phyloP scores from a whole-genome alignment of 1,140 invertebrate species.

The Drosophila orosa region DNA sequence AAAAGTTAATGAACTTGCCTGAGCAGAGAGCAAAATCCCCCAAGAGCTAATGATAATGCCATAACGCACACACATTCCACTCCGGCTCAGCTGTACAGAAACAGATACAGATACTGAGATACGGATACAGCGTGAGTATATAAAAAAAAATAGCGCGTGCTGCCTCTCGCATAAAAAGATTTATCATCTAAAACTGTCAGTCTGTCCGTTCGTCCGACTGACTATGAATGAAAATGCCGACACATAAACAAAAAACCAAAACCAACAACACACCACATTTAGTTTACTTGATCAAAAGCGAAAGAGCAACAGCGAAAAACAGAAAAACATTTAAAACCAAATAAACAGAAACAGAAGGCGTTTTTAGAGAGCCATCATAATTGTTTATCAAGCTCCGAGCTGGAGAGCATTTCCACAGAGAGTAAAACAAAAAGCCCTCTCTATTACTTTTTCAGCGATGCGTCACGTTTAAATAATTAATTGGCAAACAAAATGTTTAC shows the following conservation, averaged over 20 bases:
- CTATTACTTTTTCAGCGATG: constrained; percentile 17
- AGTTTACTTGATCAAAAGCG: constrained; percentile 41
- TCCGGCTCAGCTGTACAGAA: constrained; percentile 2
- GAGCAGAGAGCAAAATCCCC: constrained; percentile 35
- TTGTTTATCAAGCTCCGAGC: constrained; percentile 55
- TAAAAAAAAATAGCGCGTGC: constrained; percentile 54
- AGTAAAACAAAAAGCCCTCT: constrained; percentile 17
- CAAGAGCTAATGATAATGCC: constrained; percentile 73
- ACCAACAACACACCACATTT: constrained; percentile 32
- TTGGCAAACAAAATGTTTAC: constrained; percentile 51
- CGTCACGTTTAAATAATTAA: constrained; percentile 56
- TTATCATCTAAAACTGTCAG: constrained; percentile 54
- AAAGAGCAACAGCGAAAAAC: constrained; percentile 17
- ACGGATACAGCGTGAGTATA: constrained; percentile 9
- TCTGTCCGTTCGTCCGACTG: constrained; percentile 18
- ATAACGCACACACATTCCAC: constrained; percentile 25
- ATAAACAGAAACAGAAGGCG: constrained; percentile 60
- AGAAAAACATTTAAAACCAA: constrained; percentile 58
- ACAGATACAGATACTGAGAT: constrained; percentile 18
- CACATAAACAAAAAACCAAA: constrained; percentile 56
- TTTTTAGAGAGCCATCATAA: constrained; percentile 63
- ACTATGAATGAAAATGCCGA: constrained; percentile 77
- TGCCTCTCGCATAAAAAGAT: constrained; percentile 61
- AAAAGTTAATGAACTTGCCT: constrained; percentile 79
- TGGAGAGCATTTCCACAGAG: constrained; percentile 35